These are phyloP conservation scores for Zosterops pallidus DNA, from an alignment of 2,113 vertebrate species.

Conservation along the genomic window DNA sequence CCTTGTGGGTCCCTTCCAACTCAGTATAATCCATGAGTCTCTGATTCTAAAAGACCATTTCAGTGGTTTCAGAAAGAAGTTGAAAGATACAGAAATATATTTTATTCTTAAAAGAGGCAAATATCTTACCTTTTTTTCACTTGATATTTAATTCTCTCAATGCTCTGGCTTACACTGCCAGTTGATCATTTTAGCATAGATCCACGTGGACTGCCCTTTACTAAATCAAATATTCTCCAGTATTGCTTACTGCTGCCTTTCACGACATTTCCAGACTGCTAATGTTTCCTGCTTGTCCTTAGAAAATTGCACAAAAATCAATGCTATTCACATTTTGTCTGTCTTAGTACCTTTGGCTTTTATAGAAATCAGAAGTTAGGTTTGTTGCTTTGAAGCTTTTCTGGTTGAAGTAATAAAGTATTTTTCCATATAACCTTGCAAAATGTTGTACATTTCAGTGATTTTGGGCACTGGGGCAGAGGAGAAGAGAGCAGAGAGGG, in stretches of 20 bases:
- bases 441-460: neutral
- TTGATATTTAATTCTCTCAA: neutral
- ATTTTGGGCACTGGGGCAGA: neutral
- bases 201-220: neutral
- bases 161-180: neutral
- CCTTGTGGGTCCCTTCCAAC: neutral
- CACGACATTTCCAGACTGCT: neutral
- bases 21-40: neutral
- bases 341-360: neutral
- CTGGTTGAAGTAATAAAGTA: neutral
- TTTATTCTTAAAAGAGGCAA: neutral
- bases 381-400: neutral
- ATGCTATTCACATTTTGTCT: neutral
- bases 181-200: neutral
- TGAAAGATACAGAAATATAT: neutral
- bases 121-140: neutral
- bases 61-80: neutral
- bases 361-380: neutral
- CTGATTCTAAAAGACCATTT: neutral
- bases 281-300: neutral
- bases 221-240: conserved; percentile 14
- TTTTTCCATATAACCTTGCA: neutral
- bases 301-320: conserved; percentile 7
- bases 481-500: neutral
- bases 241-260: neutral